Evolutionary conservation across 1,140 invertebrate genomes (phyloP), one percentile per base, ranked within the genome.

Genomic region (Brachionus koreanus): DNA sequence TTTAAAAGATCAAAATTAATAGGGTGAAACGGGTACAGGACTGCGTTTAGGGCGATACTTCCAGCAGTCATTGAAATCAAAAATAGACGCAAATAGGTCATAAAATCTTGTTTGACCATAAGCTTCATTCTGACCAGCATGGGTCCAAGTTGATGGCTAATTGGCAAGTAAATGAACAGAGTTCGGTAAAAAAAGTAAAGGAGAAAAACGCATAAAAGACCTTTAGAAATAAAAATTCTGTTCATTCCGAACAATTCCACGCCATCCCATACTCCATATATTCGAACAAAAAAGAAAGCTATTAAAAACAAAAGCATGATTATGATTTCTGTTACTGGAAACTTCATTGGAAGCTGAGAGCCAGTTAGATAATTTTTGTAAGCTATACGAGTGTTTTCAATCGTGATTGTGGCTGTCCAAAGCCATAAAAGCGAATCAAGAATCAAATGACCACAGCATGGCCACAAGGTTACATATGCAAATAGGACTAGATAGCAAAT

Each of bases 121-220:
- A 86, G 84, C 49, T 85, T 87, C 33, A 89, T 87, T 61, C 87
- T 85, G 57, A 89, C 87, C 0, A 90, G 82, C 83, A 89, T 86
- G 3, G 88, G 88, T 63, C 89, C 89, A 6, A 90, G 84, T 0
- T 87, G 89, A 7, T 87, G 87, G 57, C 87, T 89, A 37, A 89
- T 89, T 2, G 88, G 88, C 5, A 90, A 83, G 83, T 87, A 88
- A 12, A 88, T 86, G 25, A 85, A 85, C 37, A 89, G 85, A 13
- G 88, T 84, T 29, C 89, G 84, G 83, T 88, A 89, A 84, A 88
- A 89, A 84, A 89, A 89, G 83, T 87, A 89, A 0, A 90, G 83
- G 4, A 90, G 65, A 19, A 84, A 86, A 42, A 86, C 49, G 72
- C 85, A 85, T 82, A 87, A 82, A 19, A 87, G 77, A 16, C 85